Conservation (phyloP, 2,888 invertebrate genomes). For the Sarcophaga carnaria region DNA sequence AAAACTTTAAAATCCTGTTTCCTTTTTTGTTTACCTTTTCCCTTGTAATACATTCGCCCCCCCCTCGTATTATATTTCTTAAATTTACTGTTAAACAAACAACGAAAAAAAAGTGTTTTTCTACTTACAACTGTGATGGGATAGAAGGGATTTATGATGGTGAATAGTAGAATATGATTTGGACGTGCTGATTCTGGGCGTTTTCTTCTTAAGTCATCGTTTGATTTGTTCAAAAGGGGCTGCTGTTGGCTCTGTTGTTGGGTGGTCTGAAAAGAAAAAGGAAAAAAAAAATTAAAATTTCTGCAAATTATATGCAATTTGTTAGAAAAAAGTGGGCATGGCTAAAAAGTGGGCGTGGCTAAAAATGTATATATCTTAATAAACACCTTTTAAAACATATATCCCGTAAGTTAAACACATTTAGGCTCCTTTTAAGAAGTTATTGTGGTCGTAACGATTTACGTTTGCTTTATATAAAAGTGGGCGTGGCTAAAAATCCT, state of each 20-base stretch:
- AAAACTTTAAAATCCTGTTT: neutral
- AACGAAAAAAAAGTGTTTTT: neutral
- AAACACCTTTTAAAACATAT: neutral
- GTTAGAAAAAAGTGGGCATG: neutral
- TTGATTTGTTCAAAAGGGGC: slow-evolving; percentile 80
- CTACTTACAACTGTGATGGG: slow-evolving; percentile 99
- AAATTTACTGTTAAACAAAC: neutral
- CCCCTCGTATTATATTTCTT: neutral
- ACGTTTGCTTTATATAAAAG: no score
- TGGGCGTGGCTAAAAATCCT: no score
- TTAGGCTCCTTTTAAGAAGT: no score
- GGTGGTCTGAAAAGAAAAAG: slow-evolving; percentile 77
- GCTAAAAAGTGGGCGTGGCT: neutral
- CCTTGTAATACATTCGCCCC: no score
- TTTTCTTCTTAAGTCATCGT: slow-evolving; percentile 88
- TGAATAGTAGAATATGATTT: slow-evolving; percentile 98
- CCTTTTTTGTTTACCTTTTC: neutral
- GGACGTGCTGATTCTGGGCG: slow-evolving; percentile 92
- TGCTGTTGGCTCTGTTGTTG: slow-evolving; percentile 81
- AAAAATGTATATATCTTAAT: no score
- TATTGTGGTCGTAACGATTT: no score
- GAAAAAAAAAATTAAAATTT: slow-evolving; percentile 6
- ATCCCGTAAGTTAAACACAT: no score
- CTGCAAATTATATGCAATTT: neutral
- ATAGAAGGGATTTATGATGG: slow-evolving; percentile 98